Conservation (phyloP, 2,113 vertebrate genomes). For the Xenopus laevis region DNA sequence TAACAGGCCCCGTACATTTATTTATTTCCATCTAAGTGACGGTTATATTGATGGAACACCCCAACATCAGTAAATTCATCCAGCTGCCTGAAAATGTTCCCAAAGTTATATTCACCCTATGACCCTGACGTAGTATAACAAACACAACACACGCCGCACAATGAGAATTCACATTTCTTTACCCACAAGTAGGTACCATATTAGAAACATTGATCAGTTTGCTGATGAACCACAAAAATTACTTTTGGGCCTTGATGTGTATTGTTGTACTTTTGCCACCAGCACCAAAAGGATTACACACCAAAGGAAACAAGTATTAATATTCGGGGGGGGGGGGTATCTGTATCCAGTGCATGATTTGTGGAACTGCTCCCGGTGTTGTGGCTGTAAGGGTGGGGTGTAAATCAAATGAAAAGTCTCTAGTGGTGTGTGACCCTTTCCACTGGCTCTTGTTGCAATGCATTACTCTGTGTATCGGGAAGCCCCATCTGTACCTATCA, state of each 20-base stretch:
- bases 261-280: not conserved
- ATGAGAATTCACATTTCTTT: constrained; percentile 14
- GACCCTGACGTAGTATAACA: constrained; percentile 11
- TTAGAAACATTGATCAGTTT: constrained; percentile 6
- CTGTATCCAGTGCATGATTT: not conserved
- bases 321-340: not conserved
- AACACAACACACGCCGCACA: constrained; percentile 22
- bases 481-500: constrained; percentile 14
- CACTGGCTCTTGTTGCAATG: constrained; percentile 33
- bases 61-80: too few species aligned
- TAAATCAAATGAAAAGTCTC: constrained; percentile 11
- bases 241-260: not conserved
- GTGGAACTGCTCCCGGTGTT: not conserved
- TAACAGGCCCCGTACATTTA: too few species aligned
- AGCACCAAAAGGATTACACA: constrained; percentile 26
- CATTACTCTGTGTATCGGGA: constrained; percentile 31
- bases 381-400: not conserved
- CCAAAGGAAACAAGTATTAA: not conserved
- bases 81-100: too few species aligned
- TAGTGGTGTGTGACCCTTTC: constrained; percentile 7
- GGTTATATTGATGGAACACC: too few species aligned
- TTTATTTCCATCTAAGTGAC: too few species aligned
- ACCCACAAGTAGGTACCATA: constrained; percentile 19
- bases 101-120: too few species aligned
- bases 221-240: not conserved